Evolutionary conservation across 2,797 vertebrate genomes (phyloP).

Genomic region (Cirrhinus molitorella): DNA sequence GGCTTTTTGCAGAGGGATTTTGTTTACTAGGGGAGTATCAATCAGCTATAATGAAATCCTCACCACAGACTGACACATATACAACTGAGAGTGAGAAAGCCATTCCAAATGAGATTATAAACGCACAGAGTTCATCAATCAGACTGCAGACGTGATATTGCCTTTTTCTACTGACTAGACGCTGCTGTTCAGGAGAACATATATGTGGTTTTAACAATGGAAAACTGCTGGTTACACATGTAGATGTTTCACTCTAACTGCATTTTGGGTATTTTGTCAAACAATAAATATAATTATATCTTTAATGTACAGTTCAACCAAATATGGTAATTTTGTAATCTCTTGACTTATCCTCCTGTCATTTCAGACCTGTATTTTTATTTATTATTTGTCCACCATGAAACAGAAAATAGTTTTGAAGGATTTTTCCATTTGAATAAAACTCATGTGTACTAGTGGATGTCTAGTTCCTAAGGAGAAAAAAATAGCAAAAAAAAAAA

Average conservation of each 20-base stretch:
- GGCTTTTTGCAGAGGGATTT: conserved; percentile 57
- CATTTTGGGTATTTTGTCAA: background rate
- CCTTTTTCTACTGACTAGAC: conserved; percentile 67
- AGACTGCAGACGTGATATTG: conserved; percentile 73
- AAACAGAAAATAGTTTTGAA: background rate
- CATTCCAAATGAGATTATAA: conserved; percentile 82
- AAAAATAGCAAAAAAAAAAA: no score
- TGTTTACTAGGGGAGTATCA: conserved; percentile 58
- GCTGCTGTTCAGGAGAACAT: conserved; percentile 60
- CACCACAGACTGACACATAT: conserved; percentile 69
- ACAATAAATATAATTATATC: background rate
- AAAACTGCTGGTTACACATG: background rate
- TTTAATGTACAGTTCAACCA: background rate
- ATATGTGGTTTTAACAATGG: conserved; percentile 54
- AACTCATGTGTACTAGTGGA: no score
- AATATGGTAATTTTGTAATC: no score
- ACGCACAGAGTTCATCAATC: conserved; percentile 77
- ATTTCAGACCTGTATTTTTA: background rate
- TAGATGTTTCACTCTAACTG: background rate
- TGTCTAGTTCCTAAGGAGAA: no score
- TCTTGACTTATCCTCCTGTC: background rate
- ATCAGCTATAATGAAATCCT: conserved; percentile 65
- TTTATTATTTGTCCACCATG: background rate
- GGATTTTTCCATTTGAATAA: background rate
- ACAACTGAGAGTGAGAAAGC: conserved; percentile 72